Percentiles rank a stretch among this genome's conserved stretches.
Conservation (phyloP, 2,888 invertebrate genomes). For the Piscicola geometra region DNA sequence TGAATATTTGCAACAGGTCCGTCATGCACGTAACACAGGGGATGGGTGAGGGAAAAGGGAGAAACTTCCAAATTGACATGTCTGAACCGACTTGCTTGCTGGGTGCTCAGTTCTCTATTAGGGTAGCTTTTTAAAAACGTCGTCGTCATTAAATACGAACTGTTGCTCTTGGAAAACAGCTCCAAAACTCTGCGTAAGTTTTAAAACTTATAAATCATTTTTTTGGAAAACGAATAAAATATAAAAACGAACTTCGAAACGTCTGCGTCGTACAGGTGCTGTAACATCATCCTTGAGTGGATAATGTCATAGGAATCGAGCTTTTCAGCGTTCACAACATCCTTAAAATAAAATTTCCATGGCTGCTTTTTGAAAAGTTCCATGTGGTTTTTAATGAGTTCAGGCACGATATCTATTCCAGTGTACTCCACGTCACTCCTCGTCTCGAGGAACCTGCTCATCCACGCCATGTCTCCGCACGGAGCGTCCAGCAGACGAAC, state of each 20-base stretch:
- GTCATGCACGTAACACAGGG: conserved; percentile 41
- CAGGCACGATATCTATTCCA: conserved; percentile 43
- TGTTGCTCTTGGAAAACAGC: conserved; percentile 37
- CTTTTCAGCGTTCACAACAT: conserved; percentile 36
- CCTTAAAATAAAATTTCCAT: conserved; percentile 38
- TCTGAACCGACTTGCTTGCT: conserved; percentile 42
- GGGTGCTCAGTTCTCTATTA: conserved; percentile 39
- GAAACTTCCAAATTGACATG: conserved; percentile 42
- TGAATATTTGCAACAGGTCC: conserved; percentile 41
- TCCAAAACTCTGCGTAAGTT: conserved; percentile 34
- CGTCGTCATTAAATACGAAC: conserved; percentile 38
- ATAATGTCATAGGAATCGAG: conserved; percentile 41
- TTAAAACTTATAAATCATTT: neutral
- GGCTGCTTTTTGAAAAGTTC: conserved; percentile 29
- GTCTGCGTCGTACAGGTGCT: conserved; percentile 42
- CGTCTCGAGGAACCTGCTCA: conserved; percentile 43
- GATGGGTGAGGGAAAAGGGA: conserved; percentile 41
- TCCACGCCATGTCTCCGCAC: conserved; percentile 45
- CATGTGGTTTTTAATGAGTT: conserved; percentile 42
- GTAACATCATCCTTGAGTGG: conserved; percentile 41
- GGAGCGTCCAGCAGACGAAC: conserved; percentile 42
- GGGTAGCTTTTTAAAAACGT: conserved; percentile 36
- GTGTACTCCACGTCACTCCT: conserved; percentile 44
- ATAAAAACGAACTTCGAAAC: conserved; percentile 14
- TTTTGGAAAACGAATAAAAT: no score